Conservation (phyloP, 1,140 invertebrate genomes). For the Scaptomyza graminum region DNA sequence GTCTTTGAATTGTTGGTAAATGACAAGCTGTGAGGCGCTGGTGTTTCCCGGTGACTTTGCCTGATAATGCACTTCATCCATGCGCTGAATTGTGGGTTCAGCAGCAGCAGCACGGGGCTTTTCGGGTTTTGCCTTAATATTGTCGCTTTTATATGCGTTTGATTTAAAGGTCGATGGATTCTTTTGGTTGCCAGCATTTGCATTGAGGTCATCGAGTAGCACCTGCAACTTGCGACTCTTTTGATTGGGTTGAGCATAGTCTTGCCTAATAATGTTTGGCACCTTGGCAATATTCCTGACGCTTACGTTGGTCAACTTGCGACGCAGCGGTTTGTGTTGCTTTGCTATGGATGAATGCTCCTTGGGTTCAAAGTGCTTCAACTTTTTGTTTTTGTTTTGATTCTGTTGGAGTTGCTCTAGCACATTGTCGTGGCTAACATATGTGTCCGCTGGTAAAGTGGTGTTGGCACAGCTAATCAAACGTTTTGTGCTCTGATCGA, state of each 20-base stretch:
- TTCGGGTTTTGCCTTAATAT: not conserved
- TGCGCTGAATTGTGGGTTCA: slow-evolving; percentile 5
- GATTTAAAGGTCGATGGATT: not conserved
- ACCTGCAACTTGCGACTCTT: not conserved
- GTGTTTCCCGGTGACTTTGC: slow-evolving; percentile 7
- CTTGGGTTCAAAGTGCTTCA: slow-evolving; percentile 30
- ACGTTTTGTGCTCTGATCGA: slow-evolving; percentile 32
- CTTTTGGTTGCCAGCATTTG: not conserved
- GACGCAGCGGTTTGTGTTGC: slow-evolving; percentile 24
- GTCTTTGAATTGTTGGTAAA: slow-evolving; percentile 28
- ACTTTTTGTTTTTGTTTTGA: not conserved
- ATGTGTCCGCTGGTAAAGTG: not conserved
- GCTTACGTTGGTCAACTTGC: slow-evolving; percentile 16
- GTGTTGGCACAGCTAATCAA: slow-evolving; percentile 32
- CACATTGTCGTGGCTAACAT: not conserved
- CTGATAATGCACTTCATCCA: slow-evolving; percentile 41
- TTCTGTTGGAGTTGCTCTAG: not conserved
- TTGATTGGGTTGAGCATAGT: not conserved
- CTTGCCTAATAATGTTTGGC: not conserved
- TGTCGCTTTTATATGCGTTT: too few species aligned
- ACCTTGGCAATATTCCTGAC: not conserved
- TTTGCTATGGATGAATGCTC: slow-evolving; percentile 36
- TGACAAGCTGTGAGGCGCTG: slow-evolving; percentile 61
- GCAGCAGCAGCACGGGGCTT: too few species aligned
- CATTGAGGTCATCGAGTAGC: slow-evolving; percentile 14